Evolutionary conservation across 2,113 vertebrate genomes (phyloP).

Genomic region (Odobenus rosmarus): DNA sequence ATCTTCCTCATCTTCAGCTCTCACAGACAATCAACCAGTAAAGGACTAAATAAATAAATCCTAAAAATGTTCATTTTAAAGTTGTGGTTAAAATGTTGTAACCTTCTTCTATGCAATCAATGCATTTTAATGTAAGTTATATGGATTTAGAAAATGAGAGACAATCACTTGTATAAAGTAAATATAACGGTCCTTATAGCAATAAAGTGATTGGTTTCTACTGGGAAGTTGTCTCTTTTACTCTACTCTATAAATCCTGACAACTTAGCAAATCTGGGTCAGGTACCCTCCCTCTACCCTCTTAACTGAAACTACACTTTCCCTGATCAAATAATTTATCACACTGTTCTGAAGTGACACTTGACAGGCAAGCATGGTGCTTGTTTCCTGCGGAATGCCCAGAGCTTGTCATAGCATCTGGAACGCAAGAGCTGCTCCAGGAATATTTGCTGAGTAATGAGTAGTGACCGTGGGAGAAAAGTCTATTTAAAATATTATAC

Average conservation of each 20-base stretch:
- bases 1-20: not conserved
- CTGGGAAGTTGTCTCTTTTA: not conserved
- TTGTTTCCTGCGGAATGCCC: not conserved
- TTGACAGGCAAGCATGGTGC: not conserved
- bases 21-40: not conserved
- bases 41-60: not conserved
- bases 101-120: not conserved
- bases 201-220: not conserved
- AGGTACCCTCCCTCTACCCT: not conserved
- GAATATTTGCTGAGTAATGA: not conserved
- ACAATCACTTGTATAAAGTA: not conserved
- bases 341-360: not conserved
- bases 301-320: not conserved
- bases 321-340: not conserved
- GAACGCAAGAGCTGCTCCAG: not conserved
- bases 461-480: not conserved
- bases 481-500: not conserved
- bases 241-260: not conserved
- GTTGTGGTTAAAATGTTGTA: not conserved
- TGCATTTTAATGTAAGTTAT: not conserved
- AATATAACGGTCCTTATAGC: not conserved
- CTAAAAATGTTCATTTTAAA: not conserved
- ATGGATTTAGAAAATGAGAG: constrained; percentile 16
- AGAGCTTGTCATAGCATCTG: not conserved
- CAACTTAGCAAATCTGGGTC: not conserved